Evolutionary conservation across 2,888 invertebrate species (phyloP).

Genomic region (Sinopyrophorus schimmeli): DNA sequence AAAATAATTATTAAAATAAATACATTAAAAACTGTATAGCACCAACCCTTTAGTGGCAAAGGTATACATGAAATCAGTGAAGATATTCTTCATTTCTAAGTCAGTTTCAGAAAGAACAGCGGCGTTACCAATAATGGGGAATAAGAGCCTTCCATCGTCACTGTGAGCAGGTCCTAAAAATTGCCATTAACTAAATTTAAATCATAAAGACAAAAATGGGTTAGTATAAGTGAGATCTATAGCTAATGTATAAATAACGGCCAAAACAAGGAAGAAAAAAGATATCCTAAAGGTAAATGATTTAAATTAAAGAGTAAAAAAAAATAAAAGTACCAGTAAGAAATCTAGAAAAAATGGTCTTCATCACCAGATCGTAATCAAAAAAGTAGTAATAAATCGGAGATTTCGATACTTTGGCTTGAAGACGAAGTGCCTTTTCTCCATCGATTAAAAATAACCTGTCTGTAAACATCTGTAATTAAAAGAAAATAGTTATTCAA

Average conservation of each 20-base stretch:
- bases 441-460: slow-evolving; percentile 57
- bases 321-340: slow-evolving; percentile 12
- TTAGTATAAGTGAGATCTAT: too few species aligned
- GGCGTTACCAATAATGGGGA: slow-evolving; percentile 33
- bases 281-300: not conserved
- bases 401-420: slow-evolving; percentile 48
- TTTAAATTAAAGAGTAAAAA: too few species aligned
- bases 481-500: slow-evolving; percentile 12
- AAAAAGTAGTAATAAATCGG: slow-evolving; percentile 60
- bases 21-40: not conserved
- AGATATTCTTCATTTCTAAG: slow-evolving; percentile 41
- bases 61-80: slow-evolving; percentile 34
- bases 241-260: too few species aligned
- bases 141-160: slow-evolving; percentile 39
- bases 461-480: slow-evolving; percentile 66
- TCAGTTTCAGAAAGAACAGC: slow-evolving; percentile 32
- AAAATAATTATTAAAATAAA: not conserved
- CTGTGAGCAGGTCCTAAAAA: slow-evolving; percentile 41
- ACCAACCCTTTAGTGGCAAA: slow-evolving; percentile 41
- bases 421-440: slow-evolving; percentile 41
- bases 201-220: too few species aligned
- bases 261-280: slow-evolving; percentile 3
- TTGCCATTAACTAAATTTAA: too few species aligned
- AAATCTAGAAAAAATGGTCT: slow-evolving; percentile 13
- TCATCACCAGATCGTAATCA: slow-evolving; percentile 16